phyloP scores from a whole-genome alignment of 2,113 vertebrate species.

The Hypocryptadius cinnamomeus region DNA sequence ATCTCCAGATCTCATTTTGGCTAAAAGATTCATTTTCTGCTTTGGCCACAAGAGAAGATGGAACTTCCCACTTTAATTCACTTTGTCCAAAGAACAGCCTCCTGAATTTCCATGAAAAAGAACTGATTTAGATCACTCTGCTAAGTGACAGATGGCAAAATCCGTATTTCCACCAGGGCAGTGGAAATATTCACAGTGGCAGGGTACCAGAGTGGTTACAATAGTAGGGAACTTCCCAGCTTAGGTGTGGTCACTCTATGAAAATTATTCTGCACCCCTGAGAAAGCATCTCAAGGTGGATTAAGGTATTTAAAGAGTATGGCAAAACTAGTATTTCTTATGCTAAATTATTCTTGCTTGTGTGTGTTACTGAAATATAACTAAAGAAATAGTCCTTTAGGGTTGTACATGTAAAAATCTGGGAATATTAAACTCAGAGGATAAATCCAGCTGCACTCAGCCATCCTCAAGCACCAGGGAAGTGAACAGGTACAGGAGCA shows the following conservation, averaged over 20 bases:
- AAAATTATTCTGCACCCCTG: not conserved
- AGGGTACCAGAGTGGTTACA: not conserved
- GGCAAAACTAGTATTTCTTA: not conserved
- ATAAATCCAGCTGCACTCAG: not conserved
- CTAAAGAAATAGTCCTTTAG: not conserved
- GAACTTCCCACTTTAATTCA: not conserved
- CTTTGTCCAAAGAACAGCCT: not conserved
- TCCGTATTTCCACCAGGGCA: not conserved
- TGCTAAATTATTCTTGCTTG: not conserved
- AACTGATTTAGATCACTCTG: not conserved
- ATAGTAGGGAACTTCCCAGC: not conserved
- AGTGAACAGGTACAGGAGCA: not conserved
- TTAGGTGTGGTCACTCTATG: not conserved
- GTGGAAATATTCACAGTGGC: not conserved
- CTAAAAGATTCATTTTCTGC: not conserved
- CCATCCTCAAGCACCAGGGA: not conserved
- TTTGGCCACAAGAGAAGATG: not conserved
- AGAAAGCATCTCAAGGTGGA: not conserved
- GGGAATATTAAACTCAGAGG: not conserved
- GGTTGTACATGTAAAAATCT: not conserved
- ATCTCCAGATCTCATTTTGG: not conserved
- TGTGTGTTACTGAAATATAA: not conserved
- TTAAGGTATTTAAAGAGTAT: not conserved
- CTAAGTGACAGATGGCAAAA: not conserved
- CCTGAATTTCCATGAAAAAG: not conserved